phyloP scores from a whole-genome alignment of 35 echinoderm and acorn worm genomes.

The Hemicentrotus pulcherrimus region DNA sequence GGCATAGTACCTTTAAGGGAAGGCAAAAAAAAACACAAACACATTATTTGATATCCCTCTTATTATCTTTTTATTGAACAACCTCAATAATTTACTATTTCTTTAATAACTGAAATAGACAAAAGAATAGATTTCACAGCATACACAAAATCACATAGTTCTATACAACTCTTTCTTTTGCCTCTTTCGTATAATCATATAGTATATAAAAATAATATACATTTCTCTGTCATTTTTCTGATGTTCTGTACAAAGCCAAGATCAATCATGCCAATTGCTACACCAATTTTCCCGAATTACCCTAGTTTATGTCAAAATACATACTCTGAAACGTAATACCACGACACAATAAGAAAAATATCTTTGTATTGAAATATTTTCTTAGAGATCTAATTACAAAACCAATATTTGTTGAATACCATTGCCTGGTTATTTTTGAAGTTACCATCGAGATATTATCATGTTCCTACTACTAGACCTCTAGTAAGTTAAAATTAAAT shows the following conservation, averaged over 20 bases:
- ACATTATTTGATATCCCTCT: background rate
- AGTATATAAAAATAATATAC: slow-evolving; percentile 35
- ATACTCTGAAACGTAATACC: background rate
- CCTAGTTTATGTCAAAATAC: background rate
- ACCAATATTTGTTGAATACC: background rate
- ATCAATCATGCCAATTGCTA: background rate
- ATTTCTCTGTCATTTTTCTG: background rate
- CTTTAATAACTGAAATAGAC: slow-evolving; percentile 15
- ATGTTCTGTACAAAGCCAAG: background rate
- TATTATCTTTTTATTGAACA: slow-evolving; percentile 12
- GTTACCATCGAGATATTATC: background rate
- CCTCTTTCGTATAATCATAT: background rate
- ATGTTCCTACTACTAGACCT: background rate
- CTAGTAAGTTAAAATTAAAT: background rate
- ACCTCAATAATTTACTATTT: slow-evolving; percentile 37
- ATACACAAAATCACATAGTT: background rate
- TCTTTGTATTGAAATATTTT: slow-evolving; percentile 4
- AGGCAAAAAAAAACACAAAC: background rate
- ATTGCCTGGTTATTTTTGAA: background rate
- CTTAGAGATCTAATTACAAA: slow-evolving; percentile 6
- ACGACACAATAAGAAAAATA: slow-evolving; percentile 5
- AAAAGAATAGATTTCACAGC: slow-evolving; percentile 30
- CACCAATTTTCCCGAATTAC: background rate
- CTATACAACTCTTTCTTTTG: background rate
- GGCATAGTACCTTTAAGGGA: too few relatives aligned